These are phyloP conservation scores for Hirtodrosophila confusa DNA, from an alignment of 2,888 invertebrate genomes.

Conservation along the genomic window DNA sequence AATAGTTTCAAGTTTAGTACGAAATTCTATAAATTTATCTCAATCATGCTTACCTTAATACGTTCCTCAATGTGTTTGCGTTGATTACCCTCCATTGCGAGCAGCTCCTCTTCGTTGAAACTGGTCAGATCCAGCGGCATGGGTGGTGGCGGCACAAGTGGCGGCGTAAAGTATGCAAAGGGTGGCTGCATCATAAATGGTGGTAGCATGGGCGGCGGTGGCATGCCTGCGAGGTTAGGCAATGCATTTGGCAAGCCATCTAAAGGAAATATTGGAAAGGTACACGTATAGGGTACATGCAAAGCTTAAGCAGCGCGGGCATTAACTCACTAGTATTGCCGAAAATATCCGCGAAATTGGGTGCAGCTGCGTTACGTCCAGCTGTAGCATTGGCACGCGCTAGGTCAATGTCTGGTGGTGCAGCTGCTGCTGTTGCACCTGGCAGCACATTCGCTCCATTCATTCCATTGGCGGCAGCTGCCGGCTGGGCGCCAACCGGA, in stretches of 20 bases:
- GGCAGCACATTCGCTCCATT: constrained; percentile 16
- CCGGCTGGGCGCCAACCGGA: constrained; percentile 41
- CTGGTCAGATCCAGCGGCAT: constrained; percentile 90
- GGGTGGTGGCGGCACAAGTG: constrained; percentile 88
- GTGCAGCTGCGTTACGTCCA: constrained; percentile 21
- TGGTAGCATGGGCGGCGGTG: constrained; percentile 77
- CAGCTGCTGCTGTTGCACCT: constrained; percentile 22
- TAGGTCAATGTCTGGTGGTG: constrained; percentile 4
- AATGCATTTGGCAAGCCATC: constrained; percentile 54
- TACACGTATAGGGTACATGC: background rate
- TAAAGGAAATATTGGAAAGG: constrained; percentile 13
- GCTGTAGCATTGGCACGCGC: constrained; percentile 37
- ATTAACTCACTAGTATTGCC: constrained; percentile 55
- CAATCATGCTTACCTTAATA: constrained; percentile 87
- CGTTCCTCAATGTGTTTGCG: constrained; percentile 95
- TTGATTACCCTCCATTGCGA: constrained; percentile 94
- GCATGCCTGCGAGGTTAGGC: constrained; percentile 50
- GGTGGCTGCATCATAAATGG: constrained; percentile 85
- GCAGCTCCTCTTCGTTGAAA: constrained; percentile 92
- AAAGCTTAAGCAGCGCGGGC: background rate
- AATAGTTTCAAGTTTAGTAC: constrained; percentile 59
- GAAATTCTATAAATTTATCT: background rate
- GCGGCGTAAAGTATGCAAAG: constrained; percentile 86
- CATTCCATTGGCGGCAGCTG: constrained; percentile 23
- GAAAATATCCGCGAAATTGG: constrained; percentile 57